phyloP scores from a whole-genome alignment of 2,888 invertebrate species.

The Volucella bombylans region DNA sequence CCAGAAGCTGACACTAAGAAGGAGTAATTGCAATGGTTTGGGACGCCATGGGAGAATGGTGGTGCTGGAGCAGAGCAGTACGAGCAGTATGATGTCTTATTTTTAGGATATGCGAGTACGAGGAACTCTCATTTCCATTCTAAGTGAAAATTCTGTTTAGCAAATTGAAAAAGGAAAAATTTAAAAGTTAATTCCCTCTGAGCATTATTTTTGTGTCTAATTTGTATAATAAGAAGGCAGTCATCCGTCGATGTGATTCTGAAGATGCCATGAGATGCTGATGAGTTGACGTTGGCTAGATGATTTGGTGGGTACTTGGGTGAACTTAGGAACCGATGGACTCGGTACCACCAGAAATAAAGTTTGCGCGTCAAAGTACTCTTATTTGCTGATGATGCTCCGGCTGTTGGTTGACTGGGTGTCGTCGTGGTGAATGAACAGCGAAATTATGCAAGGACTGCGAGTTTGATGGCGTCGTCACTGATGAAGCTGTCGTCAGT shows the following conservation, averaged over 20 bases:
- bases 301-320: not conserved
- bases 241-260: constrained; percentile 67
- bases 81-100: too few relatives aligned
- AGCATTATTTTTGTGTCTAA: constrained; percentile 73
- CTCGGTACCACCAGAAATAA: constrained; percentile 13
- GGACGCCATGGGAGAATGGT: not conserved
- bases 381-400: constrained; percentile 62
- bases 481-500: constrained; percentile 58
- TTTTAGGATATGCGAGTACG: too few relatives aligned
- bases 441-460: constrained; percentile 59
- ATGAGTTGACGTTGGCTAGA: too few relatives aligned
- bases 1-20: not conserved
- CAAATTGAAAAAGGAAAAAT: constrained; percentile 73
- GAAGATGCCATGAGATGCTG: constrained; percentile 16
- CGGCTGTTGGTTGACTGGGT: constrained; percentile 35
- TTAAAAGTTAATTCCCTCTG: constrained; percentile 71
- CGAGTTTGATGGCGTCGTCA: constrained; percentile 48
- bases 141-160: constrained; percentile 70
- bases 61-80: not conserved
- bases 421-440: constrained; percentile 56
- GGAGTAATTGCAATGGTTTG: constrained; percentile 1
- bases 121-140: constrained; percentile 59
- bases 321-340: constrained; percentile 4
- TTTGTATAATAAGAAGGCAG: constrained; percentile 70
- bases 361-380: constrained; percentile 17